These are phyloP conservation scores for Cuculus canorus DNA, from an alignment of 2,797 vertebrate genomes.

Conservation along the genomic window DNA sequence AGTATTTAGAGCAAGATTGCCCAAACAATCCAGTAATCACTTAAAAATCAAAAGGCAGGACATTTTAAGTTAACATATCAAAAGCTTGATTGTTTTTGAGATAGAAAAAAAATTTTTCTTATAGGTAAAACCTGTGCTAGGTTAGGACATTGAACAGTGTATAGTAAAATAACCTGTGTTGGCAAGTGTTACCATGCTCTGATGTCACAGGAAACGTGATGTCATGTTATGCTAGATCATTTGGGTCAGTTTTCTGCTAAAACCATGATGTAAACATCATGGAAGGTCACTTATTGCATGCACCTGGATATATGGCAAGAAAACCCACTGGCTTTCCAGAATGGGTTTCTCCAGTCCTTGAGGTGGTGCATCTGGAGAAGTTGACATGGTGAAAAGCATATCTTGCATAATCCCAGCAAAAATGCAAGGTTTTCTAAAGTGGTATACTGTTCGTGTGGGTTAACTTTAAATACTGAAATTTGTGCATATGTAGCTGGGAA, in stretches of 20 bases:
- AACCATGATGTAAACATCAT: not conserved
- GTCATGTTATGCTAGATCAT: not conserved
- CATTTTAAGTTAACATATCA: not conserved
- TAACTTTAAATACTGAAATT: not conserved
- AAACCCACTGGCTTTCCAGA: not conserved
- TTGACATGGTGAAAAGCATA: not conserved
- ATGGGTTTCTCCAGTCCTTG: not conserved
- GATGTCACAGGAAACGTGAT: not conserved
- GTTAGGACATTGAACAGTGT: not conserved
- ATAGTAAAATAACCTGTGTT: not conserved
- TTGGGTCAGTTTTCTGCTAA: not conserved
- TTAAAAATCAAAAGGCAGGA: not conserved
- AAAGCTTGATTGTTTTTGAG: not conserved
- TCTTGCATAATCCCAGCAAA: not conserved
- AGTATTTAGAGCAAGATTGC: not conserved
- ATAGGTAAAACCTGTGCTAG: not conserved
- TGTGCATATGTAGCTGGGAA: not conserved
- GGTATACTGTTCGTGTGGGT: not conserved
- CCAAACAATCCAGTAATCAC: not conserved
- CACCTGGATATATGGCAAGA: not conserved
- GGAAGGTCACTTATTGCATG: not conserved
- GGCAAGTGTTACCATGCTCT: not conserved
- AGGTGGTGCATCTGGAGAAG: not conserved
- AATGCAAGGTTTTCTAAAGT: not conserved
- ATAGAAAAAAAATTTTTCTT: not conserved